Percentiles rank a stretch among this genome's conserved stretches.
These are phyloP conservation scores for Prionailurus viverrinus DNA, from an alignment of 2,113 vertebrate species.

Conservation along the genomic window DNA sequence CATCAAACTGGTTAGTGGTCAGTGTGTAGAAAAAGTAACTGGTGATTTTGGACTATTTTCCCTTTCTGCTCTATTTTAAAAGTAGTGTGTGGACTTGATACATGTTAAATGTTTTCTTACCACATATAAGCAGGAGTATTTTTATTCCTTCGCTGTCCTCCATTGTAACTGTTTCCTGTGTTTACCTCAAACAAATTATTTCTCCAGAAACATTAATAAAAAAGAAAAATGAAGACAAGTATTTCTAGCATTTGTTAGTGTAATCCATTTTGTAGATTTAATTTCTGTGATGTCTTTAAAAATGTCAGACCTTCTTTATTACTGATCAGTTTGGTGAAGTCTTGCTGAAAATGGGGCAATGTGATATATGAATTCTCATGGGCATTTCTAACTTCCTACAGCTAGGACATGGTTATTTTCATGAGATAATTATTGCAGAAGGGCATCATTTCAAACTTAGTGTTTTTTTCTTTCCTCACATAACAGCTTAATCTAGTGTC, in stretches of 20 bases:
- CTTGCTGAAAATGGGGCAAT: background rate
- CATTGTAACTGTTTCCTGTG: background rate
- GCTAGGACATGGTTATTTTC: background rate
- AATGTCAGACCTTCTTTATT: background rate
- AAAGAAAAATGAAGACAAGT: background rate
- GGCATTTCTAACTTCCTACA: background rate
- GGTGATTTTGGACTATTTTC: background rate
- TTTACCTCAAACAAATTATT: background rate
- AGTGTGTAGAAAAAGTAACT: background rate
- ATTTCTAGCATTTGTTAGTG: background rate
- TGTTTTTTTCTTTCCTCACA: background rate
- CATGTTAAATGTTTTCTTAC: background rate
- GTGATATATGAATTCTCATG: background rate
- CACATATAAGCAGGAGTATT: fast-evolving
- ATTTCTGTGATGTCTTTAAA: background rate
- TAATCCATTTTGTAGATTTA: background rate
- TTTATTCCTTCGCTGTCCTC: background rate
- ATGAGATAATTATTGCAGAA: background rate
- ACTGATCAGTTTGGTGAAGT: background rate
- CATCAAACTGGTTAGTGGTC: background rate
- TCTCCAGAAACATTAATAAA: background rate
- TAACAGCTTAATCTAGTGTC: background rate
- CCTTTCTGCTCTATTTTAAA: background rate
- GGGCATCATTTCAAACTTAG: background rate
- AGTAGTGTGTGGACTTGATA: background rate